Base-by-base conservation (phyloP, 2,797 vertebrate species). In the Crax fasciolata region DNA sequence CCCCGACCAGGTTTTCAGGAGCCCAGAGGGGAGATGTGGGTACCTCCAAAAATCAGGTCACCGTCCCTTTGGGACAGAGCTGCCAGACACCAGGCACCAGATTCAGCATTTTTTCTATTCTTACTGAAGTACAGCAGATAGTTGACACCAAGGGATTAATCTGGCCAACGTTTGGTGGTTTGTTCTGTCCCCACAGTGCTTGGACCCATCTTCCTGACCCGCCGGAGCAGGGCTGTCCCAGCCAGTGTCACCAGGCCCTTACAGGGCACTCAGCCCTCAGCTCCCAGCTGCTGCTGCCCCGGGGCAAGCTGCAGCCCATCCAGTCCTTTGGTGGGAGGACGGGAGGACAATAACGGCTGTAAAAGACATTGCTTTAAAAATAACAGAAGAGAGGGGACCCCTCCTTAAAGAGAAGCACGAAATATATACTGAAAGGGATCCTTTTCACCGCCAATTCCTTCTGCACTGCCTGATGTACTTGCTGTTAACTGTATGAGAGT, bases 221-320 rank as follows among this genome's bases (percentile, higher is more conserved):
- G 84, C 63, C 94, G 86, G 93, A 97, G 81, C 87, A 93, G 68
- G 95, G 97, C 94, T 96, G 87, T 89, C 77, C 94, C 80, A 84
- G 43, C 75, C 1, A 23, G 89, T 95, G 94, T 94, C 96, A 93
- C 94, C 95, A 96, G 94, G 63, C 48, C 68, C 84, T 94, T 92
- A 94, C 84, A 94, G 96, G 92, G 88, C 63, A 95, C 51, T 75
- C 79, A 91, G 13, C 63, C 94, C 79, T 97, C 94, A 89, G 95
- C 92, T 97, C 94, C 87, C 94, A 89, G 59, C 87, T 97, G 79
- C 91, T 88, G 89, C 76, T 35, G 35, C 86, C 77, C 87, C 96
- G 89, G 84, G 93, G 95, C 93, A 92, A 97, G 97, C 35, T 97
- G 95, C 97, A 97, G 94, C 96, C 92, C 87, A 83, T 94, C 84